phyloP scores from a whole-genome alignment of 1,140 invertebrate species.

The Oreohelix idahoensis region DNA sequence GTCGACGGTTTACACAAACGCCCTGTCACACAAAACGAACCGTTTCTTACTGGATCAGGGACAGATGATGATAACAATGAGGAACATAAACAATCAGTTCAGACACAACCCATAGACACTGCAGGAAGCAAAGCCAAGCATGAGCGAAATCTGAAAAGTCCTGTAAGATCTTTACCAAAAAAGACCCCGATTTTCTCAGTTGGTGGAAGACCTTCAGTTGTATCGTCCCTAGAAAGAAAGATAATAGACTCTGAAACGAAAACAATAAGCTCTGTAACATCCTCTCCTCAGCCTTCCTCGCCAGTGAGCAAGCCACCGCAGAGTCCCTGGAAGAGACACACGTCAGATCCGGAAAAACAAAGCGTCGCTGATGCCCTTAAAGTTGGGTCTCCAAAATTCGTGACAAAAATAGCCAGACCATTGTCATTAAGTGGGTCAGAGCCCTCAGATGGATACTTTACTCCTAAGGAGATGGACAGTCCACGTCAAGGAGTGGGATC shows the following conservation, averaged over 20 bases:
- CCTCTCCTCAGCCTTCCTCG: conserved; percentile 4
- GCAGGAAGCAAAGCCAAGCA: conserved; percentile 12
- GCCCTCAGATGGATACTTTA: neutral
- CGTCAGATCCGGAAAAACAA: conserved; percentile 7
- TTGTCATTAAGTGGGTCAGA: neutral
- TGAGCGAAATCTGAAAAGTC: conserved; percentile 34
- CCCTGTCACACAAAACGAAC: conserved; percentile 41
- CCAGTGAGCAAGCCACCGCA: conserved; percentile 11
- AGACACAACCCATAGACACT: neutral
- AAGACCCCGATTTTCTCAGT: neutral
- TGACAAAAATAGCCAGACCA: neutral
- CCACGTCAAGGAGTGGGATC: neutral
- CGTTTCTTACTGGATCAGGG: conserved; percentile 28
- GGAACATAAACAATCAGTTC: neutral
- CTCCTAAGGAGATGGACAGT: neutral
- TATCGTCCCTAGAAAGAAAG: neutral
- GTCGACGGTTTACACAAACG: conserved; percentile 25
- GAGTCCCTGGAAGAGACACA: conserved; percentile 5
- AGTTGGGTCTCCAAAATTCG: neutral
- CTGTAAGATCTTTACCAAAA: neutral
- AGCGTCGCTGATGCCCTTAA: neutral
- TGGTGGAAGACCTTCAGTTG: neutral
- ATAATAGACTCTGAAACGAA: neutral
- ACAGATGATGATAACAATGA: conserved; percentile 18
- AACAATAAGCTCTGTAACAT: neutral